These are phyloP conservation scores for Anastrepha obliqua DNA, from an alignment of 1,140 invertebrate species.

Conservation along the genomic window DNA sequence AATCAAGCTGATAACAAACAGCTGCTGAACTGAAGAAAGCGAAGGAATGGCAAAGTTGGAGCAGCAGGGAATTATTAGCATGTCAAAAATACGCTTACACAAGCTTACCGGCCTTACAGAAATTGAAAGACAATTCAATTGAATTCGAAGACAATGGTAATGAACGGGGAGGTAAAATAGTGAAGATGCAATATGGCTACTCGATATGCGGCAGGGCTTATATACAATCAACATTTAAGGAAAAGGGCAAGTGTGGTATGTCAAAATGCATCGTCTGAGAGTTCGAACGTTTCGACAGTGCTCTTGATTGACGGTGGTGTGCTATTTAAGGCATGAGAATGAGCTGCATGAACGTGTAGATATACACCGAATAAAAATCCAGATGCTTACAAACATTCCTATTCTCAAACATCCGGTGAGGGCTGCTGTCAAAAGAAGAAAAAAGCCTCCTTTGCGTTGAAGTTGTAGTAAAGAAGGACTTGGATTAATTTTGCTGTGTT, in stretches of 20 bases:
- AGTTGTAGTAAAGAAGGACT: no score
- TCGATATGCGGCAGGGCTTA: neutral
- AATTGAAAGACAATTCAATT: slow-evolving; percentile 20
- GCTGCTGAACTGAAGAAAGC: neutral
- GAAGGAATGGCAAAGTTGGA: neutral
- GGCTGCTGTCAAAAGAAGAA: no score
- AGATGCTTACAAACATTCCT: no score
- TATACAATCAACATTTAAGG: neutral
- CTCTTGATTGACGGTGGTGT: no score
- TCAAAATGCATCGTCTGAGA: neutral
- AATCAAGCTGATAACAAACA: neutral
- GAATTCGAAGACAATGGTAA: neutral
- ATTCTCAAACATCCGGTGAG: no score
- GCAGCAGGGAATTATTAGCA: slow-evolving; percentile 27
- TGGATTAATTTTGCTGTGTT: no score
- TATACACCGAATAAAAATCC: no score
- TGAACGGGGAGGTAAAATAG: neutral
- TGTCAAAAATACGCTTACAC: slow-evolving; percentile 19
- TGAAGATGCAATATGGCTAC: neutral
- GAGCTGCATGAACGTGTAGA: no score
- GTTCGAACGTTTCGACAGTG: neutral
- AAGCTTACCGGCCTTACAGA: slow-evolving; percentile 26
- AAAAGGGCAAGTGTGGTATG: neutral
- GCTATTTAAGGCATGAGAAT: no score
- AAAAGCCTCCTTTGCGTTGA: no score